Evolutionary conservation across 2,113 vertebrate species (phyloP), one percentile per base, ranked within the genome.

Genomic region (Chloroceryle aenea): DNA sequence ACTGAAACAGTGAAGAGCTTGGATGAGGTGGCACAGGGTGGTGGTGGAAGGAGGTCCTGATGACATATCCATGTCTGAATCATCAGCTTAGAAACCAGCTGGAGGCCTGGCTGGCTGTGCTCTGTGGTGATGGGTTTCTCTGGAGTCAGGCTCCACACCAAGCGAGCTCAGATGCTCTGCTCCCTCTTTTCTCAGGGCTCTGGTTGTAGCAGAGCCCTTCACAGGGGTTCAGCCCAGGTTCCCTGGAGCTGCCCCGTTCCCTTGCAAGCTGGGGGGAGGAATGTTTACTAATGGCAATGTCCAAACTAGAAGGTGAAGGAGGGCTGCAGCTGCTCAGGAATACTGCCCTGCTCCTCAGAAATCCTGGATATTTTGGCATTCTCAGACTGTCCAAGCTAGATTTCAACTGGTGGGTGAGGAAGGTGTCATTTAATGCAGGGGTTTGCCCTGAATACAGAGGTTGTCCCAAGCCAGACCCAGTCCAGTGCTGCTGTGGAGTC

Each of bases 31-130:
- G 34, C 27, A 26, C 40, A 34, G 22, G 43, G 66, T 43, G 87
- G 19, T 61, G 36, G 34, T 4, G 1, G 32, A 55, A 55, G 34
- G 30, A 73, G 32, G 20, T 50, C 53, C 32, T 36, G 53, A 12
- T 0, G 10, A 52, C 0, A 0, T 38, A 6, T 47, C 0, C 0
- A 83, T 38, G 32, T 45, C 72, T 66, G 71, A 80, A 64, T 45
- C 42, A 25, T 48, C 9, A 45, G 72, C 55, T 94, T n/a, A 32
- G 78, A 29, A 69, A 11, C 17, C 12, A 0, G 4, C 47, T 14
- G 73, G 55, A 50, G 48, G 52, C 48, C 79, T 53, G 61, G 32
- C 72, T 83, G 59, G 43, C 32, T 59, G 21, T 48, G 36, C 50
- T 40, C 29, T 4, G 42, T 43, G 40, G 47, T 34, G 47, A 29